These are phyloP conservation scores for Blastobasis adustella DNA, from an alignment of 2,888 invertebrate genomes.

Conservation along the genomic window DNA sequence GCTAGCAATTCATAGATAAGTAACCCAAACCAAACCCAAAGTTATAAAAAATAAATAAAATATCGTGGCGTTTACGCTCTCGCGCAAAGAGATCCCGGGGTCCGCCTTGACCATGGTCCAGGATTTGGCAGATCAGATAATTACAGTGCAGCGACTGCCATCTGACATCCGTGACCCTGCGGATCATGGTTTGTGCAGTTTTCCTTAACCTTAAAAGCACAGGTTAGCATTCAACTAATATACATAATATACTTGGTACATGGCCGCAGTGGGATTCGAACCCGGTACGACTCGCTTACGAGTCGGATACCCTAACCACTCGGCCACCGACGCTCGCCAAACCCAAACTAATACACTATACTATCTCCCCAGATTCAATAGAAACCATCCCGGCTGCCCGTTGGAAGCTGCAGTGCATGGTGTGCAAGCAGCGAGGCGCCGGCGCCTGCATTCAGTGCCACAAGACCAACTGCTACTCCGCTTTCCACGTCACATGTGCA, in stretches of 20 bases:
- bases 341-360: too few relatives aligned
- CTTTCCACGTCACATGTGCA: slow-evolving; percentile 99
- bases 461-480: slow-evolving; percentile 95
- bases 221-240: neutral
- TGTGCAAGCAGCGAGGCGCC: slow-evolving; percentile 93
- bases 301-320: neutral
- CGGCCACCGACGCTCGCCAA: too few relatives aligned
- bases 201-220: too few relatives aligned
- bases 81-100: neutral
- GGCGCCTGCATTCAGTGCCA: slow-evolving; percentile 99
- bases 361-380: slow-evolving; percentile 82
- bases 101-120: too few relatives aligned
- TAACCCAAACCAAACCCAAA: neutral
- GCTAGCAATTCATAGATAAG: neutral
- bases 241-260: too few relatives aligned
- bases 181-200: neutral
- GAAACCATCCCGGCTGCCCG: slow-evolving; percentile 96
- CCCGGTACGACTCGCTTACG: too few relatives aligned
- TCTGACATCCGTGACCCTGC: neutral
- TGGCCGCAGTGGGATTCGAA: too few relatives aligned
- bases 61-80: too few relatives aligned
- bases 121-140: too few relatives aligned
- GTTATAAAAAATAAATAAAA: neutral
- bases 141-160: neutral
- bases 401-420: slow-evolving; percentile 97